Evolutionary conservation across 2,797 vertebrate species (phyloP).

Genomic region (Pagetopsis macropterus): DNA sequence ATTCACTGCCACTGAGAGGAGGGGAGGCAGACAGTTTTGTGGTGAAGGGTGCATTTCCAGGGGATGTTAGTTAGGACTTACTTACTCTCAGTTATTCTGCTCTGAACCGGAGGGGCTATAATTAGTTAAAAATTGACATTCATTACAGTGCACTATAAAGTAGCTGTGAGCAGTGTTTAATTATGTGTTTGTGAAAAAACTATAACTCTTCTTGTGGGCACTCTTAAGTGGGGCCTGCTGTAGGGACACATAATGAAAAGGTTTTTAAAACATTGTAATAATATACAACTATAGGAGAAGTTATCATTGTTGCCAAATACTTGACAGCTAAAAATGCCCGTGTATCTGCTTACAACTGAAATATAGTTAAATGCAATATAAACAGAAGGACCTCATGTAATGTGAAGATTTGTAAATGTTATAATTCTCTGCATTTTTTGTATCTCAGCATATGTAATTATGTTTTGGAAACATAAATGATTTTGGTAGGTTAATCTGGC

Average conservation of each 20-base stretch:
- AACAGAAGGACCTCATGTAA: not conserved
- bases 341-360: not conserved
- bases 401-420: conserved; percentile 2
- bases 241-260: conserved; percentile 1
- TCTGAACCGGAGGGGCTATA: conserved; percentile 12
- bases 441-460: not conserved
- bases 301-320: not conserved
- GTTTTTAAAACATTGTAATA: conserved; percentile 1
- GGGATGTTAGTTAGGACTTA: conserved; percentile 54
- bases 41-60: conserved; percentile 60
- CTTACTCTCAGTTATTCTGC: conserved; percentile 31
- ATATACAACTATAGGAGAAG: not conserved
- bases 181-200: not conserved
- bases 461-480: conserved; percentile 3
- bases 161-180: conserved; percentile 17
- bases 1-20: conserved; percentile 65
- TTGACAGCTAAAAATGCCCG: not conserved
- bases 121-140: conserved; percentile 6
- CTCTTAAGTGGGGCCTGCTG: not conserved
- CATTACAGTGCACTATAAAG: not conserved
- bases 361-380: not conserved
- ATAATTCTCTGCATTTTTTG: conserved; percentile 13
- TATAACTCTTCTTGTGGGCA: not conserved
- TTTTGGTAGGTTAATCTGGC: conserved; percentile 11
- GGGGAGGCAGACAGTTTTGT: conserved; percentile 56